These are phyloP conservation scores for Chrysolina americana DNA, from an alignment of 2,888 invertebrate genomes.

Conservation along the genomic window DNA sequence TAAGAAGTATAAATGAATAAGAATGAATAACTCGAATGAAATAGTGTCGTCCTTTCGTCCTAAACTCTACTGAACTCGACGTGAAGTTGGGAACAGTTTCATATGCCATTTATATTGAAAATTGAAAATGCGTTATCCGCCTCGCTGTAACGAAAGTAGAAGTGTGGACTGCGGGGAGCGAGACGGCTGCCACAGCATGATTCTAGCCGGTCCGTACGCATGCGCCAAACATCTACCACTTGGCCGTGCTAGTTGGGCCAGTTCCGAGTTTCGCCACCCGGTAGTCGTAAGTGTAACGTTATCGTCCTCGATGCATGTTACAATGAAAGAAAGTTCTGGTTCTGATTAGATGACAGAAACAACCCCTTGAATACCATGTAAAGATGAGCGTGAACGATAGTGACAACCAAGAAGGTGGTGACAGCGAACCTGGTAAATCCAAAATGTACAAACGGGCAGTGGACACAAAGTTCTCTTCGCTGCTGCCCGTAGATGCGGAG, in stretches of 20 bases:
- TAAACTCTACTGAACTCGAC: neutral
- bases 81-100: constrained; percentile 1
- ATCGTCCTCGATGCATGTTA: constrained; percentile 38
- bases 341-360: constrained; percentile 19
- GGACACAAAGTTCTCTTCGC: constrained; percentile 59
- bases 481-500: constrained; percentile 69
- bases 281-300: constrained; percentile 50
- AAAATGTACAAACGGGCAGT: constrained; percentile 66
- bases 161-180: constrained; percentile 42
- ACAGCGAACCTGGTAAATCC: constrained; percentile 47
- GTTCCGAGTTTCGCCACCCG: constrained; percentile 54
- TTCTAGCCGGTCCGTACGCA: constrained; percentile 47
- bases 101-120: constrained; percentile 1
- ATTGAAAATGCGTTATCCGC: constrained; percentile 33
- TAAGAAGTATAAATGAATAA: no score
- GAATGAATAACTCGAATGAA: no score
- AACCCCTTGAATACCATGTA: constrained; percentile 51
- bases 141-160: constrained; percentile 37
- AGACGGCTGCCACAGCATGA: constrained; percentile 49
- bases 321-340: constrained; percentile 31
- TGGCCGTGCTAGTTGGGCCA: constrained; percentile 46
- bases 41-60: no score
- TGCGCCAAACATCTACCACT: constrained; percentile 40
- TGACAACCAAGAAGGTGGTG: constrained; percentile 56
- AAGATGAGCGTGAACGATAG: constrained; percentile 64